Conservation (phyloP, 2,113 vertebrate species). For the Hyla sarda region DNA sequence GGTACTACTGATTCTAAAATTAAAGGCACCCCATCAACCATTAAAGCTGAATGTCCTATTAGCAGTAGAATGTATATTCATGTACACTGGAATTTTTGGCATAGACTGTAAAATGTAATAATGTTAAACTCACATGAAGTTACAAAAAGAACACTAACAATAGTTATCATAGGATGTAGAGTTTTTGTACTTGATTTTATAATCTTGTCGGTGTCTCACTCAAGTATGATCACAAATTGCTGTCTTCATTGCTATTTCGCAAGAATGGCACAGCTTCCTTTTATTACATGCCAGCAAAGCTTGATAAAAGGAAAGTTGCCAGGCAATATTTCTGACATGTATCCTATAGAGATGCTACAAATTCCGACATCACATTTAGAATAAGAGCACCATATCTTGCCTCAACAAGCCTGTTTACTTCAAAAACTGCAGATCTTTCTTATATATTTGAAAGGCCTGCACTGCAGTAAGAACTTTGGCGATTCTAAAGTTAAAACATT, state of each 20-base stretch:
- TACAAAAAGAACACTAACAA: background rate
- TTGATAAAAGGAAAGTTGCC: constrained; percentile 7
- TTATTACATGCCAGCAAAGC: constrained; percentile 26
- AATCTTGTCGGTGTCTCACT: background rate
- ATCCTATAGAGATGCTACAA: constrained; percentile 35
- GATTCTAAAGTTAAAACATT: background rate
- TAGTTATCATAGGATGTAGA: constrained; percentile 13
- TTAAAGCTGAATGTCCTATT: too few species aligned
- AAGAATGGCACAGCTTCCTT: constrained; percentile 28
- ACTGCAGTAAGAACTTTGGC: background rate
- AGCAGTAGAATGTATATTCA: too few species aligned
- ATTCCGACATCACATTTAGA: background rate
- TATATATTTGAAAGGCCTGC: background rate
- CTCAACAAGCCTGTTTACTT: constrained; percentile 27
- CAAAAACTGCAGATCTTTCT: background rate
- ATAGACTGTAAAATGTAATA: too few species aligned
- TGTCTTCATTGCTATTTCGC: background rate
- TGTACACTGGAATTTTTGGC: too few species aligned
- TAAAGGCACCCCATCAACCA: too few species aligned
- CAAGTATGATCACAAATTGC: constrained; percentile 2
- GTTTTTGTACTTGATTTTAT: constrained; percentile 7
- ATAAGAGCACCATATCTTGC: constrained; percentile 18
- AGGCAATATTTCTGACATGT: constrained; percentile 20
- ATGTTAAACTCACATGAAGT: background rate
- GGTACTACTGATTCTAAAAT: too few species aligned